A percentile compares a stretch with the other conserved stretches of the same genome.
phyloP scores from a whole-genome alignment of 2,888 invertebrate genomes.

The Cosmopolites sordidus region DNA sequence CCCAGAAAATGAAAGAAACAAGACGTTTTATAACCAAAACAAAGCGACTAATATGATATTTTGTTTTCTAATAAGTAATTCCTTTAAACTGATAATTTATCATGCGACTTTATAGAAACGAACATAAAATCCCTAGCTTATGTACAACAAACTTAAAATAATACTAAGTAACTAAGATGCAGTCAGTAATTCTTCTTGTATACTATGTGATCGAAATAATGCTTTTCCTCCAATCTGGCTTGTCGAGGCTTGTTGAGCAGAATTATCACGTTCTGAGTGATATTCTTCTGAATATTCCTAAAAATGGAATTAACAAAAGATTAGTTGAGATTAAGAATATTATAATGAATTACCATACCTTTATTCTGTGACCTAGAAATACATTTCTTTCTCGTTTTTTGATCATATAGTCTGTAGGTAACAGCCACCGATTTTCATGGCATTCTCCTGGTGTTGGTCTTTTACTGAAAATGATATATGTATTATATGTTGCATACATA shows the following conservation, averaged over 20 bases:
- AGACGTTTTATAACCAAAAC: not conserved
- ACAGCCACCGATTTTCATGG: constrained; percentile 92
- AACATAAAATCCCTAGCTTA: constrained; percentile 7
- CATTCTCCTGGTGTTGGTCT: constrained; percentile 92
- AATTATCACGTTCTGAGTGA: constrained; percentile 64
- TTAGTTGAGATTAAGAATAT: not conserved
- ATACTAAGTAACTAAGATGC: constrained; percentile 35
- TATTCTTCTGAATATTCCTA: constrained; percentile 78
- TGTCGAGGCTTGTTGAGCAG: constrained; percentile 57
- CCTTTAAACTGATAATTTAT: not conserved
- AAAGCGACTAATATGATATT: not conserved
- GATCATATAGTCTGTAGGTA: constrained; percentile 88
- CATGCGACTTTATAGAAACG: not conserved
- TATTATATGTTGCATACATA: no score
- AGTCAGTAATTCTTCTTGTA: constrained; percentile 76
- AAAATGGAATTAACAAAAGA: constrained; percentile 9
- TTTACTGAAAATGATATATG: constrained; percentile 72
- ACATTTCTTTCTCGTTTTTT: constrained; percentile 84
- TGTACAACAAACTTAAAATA: constrained; percentile 15
- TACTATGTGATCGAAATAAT: constrained; percentile 72
- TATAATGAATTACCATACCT: constrained; percentile 51
- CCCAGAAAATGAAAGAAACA: not conserved
- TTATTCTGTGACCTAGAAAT: constrained; percentile 78
- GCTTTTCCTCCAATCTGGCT: constrained; percentile 57
- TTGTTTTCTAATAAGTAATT: not conserved